These are phyloP conservation scores for Abscondita cerata DNA, from an alignment of 2,888 invertebrate genomes.

Conservation along the genomic window DNA sequence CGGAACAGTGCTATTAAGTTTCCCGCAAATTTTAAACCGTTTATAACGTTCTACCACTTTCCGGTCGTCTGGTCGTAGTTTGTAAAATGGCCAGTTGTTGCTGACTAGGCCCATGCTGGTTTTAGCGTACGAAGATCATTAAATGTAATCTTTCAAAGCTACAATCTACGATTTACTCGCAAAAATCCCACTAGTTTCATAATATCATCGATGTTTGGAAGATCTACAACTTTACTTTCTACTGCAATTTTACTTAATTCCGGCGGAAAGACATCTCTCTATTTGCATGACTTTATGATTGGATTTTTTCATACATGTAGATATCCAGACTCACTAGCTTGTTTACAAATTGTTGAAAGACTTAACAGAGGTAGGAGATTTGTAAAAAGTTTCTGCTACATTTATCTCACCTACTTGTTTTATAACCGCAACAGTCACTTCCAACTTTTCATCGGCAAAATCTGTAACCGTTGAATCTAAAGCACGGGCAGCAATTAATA, in stretches of 20 bases:
- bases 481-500: background rate
- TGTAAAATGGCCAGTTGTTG: too few species aligned
- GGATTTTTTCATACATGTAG: background rate
- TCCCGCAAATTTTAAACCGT: background rate
- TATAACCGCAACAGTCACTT: background rate
- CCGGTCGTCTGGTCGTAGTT: background rate
- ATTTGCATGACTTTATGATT: background rate
- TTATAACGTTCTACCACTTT: background rate
- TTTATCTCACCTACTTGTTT: background rate
- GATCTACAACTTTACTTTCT: background rate
- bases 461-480: background rate
- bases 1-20: background rate
- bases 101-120: background rate
- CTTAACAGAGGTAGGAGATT: background rate
- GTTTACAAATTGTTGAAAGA: background rate
- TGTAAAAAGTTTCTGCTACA: background rate
- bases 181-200: background rate
- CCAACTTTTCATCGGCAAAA: background rate
- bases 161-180: background rate
- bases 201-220: background rate
- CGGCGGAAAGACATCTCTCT: background rate
- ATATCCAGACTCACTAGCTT: background rate
- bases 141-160: too few species aligned
- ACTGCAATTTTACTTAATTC: background rate
- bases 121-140: background rate